Evolutionary conservation across 1,140 invertebrate species (phyloP), one percentile per base, ranked within the genome.

Genomic region (Oreohelix idahoensis): DNA sequence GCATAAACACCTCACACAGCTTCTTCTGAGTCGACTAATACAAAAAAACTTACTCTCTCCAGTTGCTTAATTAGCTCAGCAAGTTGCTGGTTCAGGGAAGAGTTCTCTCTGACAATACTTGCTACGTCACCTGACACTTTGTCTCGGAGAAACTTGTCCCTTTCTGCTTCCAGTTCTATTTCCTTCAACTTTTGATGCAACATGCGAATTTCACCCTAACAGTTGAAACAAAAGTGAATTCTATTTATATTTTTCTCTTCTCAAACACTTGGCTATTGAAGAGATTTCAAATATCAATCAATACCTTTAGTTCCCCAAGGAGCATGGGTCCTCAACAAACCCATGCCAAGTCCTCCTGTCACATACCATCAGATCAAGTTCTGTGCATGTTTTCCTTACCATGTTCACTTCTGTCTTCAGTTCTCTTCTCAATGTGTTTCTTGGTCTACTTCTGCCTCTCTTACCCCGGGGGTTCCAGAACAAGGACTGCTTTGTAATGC

Each of bases 121-220:
- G 87, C 83, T 69, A 87, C 90, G 42, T 92, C 92, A n/a, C 92
- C 91, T 1, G 87, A 83, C 73, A 90, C 81, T 79, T 90, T 91
- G 38, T 83, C 80, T 38, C 89, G 83, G 81, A 91, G 84, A 74
- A 88, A 89, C 26, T 88, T 84, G 77, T 92, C 90, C 79, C 92
- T 90, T 20, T 90, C 88, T 29, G 88, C 87, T 26, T 81, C 63
- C 82, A 92, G 83, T 83, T 92, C 92, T 2, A 88, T 87, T 85
- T 92, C 91, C 79, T 92, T 92, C 45, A 91, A 32, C 63, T 89
- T 91, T 71, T 89, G 88, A 70, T 89, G 83, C 79, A 92, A 84
- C 11, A 85, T 58, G 13, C 89, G 84, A 13, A 92, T 90, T 83
- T 92, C 91, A 78, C 91, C 90, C 92, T 92, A 75, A 13, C 81